These are phyloP conservation scores for Microcaecilia unicolor DNA, from an alignment of 2,797 vertebrate species.

Conservation along the genomic window DNA sequence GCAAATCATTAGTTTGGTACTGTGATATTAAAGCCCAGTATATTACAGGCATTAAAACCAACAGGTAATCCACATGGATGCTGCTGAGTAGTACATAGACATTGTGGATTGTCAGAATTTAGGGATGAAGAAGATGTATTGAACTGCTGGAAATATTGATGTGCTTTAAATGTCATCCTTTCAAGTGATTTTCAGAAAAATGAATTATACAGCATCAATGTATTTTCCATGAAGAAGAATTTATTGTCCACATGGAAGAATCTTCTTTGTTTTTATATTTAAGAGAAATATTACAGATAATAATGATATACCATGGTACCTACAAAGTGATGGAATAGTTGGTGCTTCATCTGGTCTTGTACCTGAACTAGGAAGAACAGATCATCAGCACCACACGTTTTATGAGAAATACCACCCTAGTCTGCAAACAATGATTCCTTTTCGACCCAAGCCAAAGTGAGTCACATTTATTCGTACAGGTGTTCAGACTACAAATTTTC, in stretches of 20 bases:
- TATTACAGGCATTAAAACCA: too few relatives aligned
- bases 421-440: constrained; percentile 25
- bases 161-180: too few relatives aligned
- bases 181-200: too few relatives aligned
- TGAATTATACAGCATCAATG: too few relatives aligned
- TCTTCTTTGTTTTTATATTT: not conserved
- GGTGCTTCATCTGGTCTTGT: constrained; percentile 6
- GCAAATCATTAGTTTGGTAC: too few relatives aligned
- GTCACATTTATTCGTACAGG: not conserved
- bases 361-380: constrained; percentile 12
- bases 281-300: not conserved
- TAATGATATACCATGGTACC: constrained; percentile 1
- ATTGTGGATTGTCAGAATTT: constrained; percentile 63
- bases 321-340: not conserved
- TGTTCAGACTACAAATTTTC: too few relatives aligned
- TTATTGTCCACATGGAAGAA: too few relatives aligned
- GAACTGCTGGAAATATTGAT: constrained; percentile 64
- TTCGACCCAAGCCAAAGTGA: constrained; percentile 15
- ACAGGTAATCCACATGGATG: too few relatives aligned
- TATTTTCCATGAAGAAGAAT: too few relatives aligned
- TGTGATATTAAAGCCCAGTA: too few relatives aligned
- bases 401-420: constrained; percentile 22
- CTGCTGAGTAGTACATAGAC: too few relatives aligned
- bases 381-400: constrained; percentile 4
- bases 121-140: constrained; percentile 67